Conservation (phyloP, 2,113 vertebrate species). For the Coracopsis vasa region DNA sequence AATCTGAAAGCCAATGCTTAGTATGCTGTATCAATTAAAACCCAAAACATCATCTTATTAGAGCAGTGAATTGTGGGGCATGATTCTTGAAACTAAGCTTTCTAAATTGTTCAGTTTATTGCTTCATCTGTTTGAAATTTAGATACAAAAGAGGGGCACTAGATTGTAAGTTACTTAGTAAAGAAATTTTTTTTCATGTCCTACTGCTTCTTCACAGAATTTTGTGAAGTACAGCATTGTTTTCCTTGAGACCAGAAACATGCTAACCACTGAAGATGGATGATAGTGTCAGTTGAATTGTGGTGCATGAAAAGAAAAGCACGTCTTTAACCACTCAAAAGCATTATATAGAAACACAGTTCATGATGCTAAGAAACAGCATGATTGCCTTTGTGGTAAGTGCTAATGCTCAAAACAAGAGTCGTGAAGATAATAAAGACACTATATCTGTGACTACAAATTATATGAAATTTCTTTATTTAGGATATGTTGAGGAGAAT, state of each 20-base stretch:
- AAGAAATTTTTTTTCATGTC: not conserved
- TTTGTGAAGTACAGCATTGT: not conserved
- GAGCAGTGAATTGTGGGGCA: no score
- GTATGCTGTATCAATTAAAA: no score
- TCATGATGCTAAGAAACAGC: not conserved
- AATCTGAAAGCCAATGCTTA: no score
- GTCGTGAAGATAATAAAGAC: not conserved
- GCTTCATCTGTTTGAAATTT: not conserved
- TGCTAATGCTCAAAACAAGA: not conserved
- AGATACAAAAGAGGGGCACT: not conserved
- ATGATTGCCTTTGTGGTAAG: not conserved
- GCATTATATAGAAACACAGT: not conserved
- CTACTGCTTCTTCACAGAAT: not conserved
- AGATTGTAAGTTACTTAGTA: not conserved
- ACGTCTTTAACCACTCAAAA: constrained; percentile 13
- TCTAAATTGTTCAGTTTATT: not conserved
- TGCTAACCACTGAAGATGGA: not conserved
- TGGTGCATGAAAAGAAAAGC: constrained; percentile 1
- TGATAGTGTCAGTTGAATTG: not conserved
- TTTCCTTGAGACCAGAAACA: not conserved
- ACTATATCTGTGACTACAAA: not conserved
- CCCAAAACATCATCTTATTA: no score
- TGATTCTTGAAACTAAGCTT: not conserved
- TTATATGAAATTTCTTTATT: not conserved
- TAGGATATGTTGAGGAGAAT: not conserved